These are phyloP conservation scores for Gadopsis bispinosus DNA, from an alignment of 2,797 vertebrate genomes.

Conservation along the genomic window DNA sequence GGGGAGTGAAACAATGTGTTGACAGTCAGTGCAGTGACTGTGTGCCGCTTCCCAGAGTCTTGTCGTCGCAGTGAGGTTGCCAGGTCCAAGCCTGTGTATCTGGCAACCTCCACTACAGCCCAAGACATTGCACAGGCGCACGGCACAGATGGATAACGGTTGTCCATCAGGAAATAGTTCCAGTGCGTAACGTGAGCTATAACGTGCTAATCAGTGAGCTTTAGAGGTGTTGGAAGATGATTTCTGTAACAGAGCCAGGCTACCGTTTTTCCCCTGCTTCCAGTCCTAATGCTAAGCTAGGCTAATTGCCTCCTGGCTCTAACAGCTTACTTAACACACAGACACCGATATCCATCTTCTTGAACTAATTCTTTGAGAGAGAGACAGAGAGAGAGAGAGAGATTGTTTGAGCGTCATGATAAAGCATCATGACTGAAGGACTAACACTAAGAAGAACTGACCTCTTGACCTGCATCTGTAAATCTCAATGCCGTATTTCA, in stretches of 20 bases:
- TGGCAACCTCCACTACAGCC: neutral
- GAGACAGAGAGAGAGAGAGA: no score
- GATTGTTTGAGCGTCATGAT: neutral
- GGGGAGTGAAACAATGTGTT: no score
- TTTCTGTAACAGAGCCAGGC: neutral
- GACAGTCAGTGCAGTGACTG: no score
- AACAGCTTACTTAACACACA: neutral
- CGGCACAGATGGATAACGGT: neutral
- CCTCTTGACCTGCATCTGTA: constrained; percentile 69
- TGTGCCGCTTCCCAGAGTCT: neutral
- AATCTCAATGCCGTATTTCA: constrained; percentile 70
- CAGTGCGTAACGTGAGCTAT: neutral
- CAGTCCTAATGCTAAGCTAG: neutral
- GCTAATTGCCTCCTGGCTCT: neutral
- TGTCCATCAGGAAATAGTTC: neutral
- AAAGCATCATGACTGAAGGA: neutral
- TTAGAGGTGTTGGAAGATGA: neutral
- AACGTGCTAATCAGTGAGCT: neutral
- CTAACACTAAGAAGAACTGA: constrained; percentile 31
- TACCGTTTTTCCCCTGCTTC: neutral
- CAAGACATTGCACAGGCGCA: neutral
- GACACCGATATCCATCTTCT: neutral
- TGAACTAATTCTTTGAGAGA: no score
- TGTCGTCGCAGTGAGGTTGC: neutral
- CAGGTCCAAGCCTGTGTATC: neutral